Evolutionary conservation across 2,113 vertebrate species (phyloP), one percentile per base, ranked within the genome.

Genomic region (Anarhynchus alexandrinus): DNA sequence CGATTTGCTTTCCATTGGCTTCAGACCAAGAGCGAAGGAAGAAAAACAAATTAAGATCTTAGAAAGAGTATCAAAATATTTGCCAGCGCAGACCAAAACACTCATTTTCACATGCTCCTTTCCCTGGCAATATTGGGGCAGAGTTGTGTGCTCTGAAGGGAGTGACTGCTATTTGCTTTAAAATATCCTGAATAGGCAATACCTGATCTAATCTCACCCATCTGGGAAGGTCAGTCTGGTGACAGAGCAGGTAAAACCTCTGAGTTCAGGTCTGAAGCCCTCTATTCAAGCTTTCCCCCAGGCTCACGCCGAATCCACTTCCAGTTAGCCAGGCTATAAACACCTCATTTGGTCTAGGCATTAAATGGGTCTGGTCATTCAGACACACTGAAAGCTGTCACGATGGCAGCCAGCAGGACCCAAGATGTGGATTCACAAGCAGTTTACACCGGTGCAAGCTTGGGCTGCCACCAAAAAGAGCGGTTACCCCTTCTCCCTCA

Each of bases 1-100:
- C 40, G 51, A 85, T 85, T 94, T 96, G 82, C 84, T 86, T 94
- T 91, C 84, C 67, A 62, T 38, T 97, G 94, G 84, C 86, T 88
- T 85, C 59, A 7, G 11, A 88, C 70, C 62, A 95, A 91, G 42
- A 90, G 45, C 6, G 0, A 89, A 80, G 67, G 36, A 94, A 95
- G 81, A 85, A 95, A 97, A 96, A 87, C 86, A 96, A 94, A 96
- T 88, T 88, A 94, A 94, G 51, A 69, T 70, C 70, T 97, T 95
- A 15, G 14, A 90, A 84, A 82, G 79, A 86, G 29, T 88, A 94
- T 73, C 82, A 93, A 95, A 95, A 95, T 82, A 87, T 93, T 95
- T 95, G 70, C 78, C 73, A 87, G 52, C 1, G 2, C 73, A 83
- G 92, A 91, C 82, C 82, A 77, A 77, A 94, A 82, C 82, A 83